Evolutionary conservation across 2,797 vertebrate species (phyloP).

Genomic region (Delichon dasypus): DNA sequence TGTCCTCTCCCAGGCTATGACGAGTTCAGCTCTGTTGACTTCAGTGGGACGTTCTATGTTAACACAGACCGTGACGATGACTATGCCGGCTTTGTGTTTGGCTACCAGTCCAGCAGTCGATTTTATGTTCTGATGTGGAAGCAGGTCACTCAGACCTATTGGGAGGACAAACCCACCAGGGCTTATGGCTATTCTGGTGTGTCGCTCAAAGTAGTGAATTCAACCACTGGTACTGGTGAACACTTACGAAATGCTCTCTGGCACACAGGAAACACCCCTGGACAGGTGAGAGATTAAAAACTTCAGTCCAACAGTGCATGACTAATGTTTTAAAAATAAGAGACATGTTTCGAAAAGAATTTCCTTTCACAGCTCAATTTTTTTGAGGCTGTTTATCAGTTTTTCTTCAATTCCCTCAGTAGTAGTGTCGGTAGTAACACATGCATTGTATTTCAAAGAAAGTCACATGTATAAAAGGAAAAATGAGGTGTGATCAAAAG

Average conservation of each 20-base stretch:
- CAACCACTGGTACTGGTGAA: constrained; percentile 92
- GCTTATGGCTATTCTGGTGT: constrained; percentile 97
- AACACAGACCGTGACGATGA: constrained; percentile 98
- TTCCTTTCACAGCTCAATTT: not conserved
- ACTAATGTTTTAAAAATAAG: not conserved
- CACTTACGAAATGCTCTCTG: constrained; percentile 95
- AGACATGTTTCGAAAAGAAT: not conserved
- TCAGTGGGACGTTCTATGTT: constrained; percentile 97
- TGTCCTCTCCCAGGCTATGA: constrained; percentile 83
- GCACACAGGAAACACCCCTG: constrained; percentile 96
- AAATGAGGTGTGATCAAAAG: not conserved
- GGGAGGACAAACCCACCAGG: constrained; percentile 95
- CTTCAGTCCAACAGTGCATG: not conserved
- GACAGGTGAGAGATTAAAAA: constrained; percentile 82
- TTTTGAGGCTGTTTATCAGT: not conserved
- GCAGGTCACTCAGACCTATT: constrained; percentile 98
- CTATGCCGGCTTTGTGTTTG: constrained; percentile 97
- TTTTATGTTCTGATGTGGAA: constrained; percentile 99
- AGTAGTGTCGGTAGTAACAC: not conserved
- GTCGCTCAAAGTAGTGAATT: constrained; percentile 98
- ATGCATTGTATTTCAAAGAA: not conserved
- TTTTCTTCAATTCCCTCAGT: not conserved
- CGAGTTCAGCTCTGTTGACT: constrained; percentile 95
- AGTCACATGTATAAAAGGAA: not conserved
- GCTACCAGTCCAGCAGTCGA: constrained; percentile 95